phyloP scores from a whole-genome alignment of 2,888 invertebrate genomes.

The Trichopria drosophilae region DNA sequence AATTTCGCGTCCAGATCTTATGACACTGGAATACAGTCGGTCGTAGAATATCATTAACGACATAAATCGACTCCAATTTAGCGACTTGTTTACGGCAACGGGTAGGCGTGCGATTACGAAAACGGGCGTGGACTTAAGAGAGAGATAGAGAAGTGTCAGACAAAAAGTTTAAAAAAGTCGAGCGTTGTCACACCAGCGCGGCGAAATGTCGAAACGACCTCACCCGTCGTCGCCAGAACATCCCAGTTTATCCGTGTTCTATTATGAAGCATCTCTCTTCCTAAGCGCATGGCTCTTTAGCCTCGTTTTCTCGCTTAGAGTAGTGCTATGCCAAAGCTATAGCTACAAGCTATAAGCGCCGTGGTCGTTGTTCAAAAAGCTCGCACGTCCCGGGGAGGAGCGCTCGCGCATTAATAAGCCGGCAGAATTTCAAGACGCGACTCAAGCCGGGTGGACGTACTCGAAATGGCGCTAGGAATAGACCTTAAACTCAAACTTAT shows the following conservation, averaged over 20 bases:
- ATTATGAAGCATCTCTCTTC: constrained; percentile 37
- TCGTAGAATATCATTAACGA: no score
- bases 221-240: constrained; percentile 20
- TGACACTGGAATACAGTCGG: no score
- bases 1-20: no score
- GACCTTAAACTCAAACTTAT: constrained; percentile 40
- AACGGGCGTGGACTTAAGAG: no score
- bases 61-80: no score
- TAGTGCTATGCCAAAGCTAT: constrained; percentile 33
- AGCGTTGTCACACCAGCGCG: neutral
- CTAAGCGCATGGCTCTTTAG: constrained; percentile 39
- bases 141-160: no score
- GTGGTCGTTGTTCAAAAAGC: constrained; percentile 26
- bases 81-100: no score
- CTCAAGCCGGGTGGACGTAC: constrained; percentile 38
- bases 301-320: constrained; percentile 34
- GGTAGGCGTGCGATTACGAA: no score
- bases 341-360: constrained; percentile 11
- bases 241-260: constrained; percentile 40
- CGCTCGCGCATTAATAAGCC: constrained; percentile 36
- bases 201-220: constrained; percentile 19
- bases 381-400: constrained; percentile 25
- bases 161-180: no score
- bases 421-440: constrained; percentile 18
- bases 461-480: constrained; percentile 48